phyloP scores from a whole-genome alignment of 2,797 vertebrate species.

The Acanthurus lineatus region DNA sequence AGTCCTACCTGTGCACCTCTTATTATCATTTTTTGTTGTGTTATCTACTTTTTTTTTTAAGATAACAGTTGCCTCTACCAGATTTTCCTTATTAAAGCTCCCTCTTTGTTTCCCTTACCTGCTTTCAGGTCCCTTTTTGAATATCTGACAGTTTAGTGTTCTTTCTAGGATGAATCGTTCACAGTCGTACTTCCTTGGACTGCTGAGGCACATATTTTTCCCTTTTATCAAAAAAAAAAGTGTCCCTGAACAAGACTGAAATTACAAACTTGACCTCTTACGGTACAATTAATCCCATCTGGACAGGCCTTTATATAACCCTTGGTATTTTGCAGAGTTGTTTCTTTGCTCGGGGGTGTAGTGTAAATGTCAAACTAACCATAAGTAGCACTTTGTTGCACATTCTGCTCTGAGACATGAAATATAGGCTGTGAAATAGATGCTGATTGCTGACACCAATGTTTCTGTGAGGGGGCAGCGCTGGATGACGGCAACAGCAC shows the following conservation, averaged over 20 bases:
- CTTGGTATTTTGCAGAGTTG: slow-evolving; percentile 65
- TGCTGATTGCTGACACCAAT: slow-evolving; percentile 45
- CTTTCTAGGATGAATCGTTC: slow-evolving; percentile 3
- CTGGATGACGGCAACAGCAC: slow-evolving; percentile 22
- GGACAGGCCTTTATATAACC: slow-evolving; percentile 59
- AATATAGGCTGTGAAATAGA: slow-evolving; percentile 36
- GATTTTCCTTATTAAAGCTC: no score
- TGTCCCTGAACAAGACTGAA: slow-evolving; percentile 27
- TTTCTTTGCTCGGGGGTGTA: slow-evolving; percentile 47
- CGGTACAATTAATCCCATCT: slow-evolving; percentile 51
- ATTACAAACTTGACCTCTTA: slow-evolving; percentile 57
- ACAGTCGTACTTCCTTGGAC: background rate
- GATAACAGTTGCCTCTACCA: no score
- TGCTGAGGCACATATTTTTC: slow-evolving; percentile 31
- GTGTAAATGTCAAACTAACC: slow-evolving; percentile 65
- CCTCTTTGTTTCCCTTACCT: no score
- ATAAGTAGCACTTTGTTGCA: slow-evolving; percentile 40
- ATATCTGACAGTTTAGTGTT: background rate
- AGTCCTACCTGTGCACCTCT: no score
- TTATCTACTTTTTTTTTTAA: no score
- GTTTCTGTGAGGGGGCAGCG: slow-evolving; percentile 28
- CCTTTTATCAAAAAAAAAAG: slow-evolving; percentile 22
- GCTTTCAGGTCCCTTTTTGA: no score
- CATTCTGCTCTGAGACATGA: slow-evolving; percentile 24
- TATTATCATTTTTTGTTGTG: no score